Percentiles rank a stretch among this genome's conserved stretches.
These are phyloP conservation scores for Melitaea athalia DNA, from an alignment of 2,888 invertebrate genomes.

Conservation along the genomic window DNA sequence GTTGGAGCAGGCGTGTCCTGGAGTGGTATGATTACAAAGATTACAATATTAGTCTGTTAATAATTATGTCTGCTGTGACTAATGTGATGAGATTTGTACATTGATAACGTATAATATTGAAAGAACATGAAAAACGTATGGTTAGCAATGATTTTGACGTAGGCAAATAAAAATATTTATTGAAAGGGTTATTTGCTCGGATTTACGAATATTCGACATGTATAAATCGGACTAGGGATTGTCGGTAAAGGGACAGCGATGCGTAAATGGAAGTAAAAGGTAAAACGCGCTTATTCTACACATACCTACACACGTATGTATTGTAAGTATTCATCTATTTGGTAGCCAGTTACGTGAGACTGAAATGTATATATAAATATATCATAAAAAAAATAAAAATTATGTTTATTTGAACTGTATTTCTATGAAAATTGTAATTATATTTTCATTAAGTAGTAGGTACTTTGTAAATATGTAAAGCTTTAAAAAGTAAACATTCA, in stretches of 20 bases:
- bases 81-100: no score
- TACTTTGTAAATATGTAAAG: neutral
- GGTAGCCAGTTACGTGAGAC: neutral
- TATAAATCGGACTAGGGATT: neutral
- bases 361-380: neutral
- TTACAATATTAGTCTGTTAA: no score
- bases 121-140: neutral
- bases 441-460: neutral
- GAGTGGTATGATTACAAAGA: no score
- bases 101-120: neutral
- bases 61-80: no score
- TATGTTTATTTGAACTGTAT: neutral
- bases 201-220: neutral
- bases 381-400: neutral
- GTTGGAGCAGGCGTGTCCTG: no score
- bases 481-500: no score
- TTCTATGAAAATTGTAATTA: neutral
- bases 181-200: neutral
- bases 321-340: neutral
- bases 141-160: neutral
- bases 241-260: neutral
- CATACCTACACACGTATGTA: no score
- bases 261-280: slow-evolving; percentile 6
- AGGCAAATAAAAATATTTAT: neutral
- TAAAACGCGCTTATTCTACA: neutral